Evolutionary conservation across 2,888 invertebrate genomes (phyloP), one percentile per base, ranked within the genome.

Genomic region (Nycteola revayana): DNA sequence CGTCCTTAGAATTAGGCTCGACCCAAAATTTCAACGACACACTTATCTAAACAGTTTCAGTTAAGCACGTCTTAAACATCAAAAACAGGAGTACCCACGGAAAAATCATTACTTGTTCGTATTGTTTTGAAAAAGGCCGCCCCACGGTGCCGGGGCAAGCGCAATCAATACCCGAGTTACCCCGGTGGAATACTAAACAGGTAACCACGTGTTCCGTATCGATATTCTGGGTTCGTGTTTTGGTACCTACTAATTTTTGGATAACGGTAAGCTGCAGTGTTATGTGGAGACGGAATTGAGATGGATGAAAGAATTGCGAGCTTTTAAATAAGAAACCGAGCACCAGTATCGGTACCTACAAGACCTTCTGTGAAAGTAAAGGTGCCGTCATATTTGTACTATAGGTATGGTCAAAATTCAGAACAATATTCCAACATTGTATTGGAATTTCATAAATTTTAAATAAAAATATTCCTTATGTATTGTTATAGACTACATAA

Each of bases 111-210:
- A 57, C 49, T 54, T 50, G 51, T 43, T 40, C 51, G 76, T 79
- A 82, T 84, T 86, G 86, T 85, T 86, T 86, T 84, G 79, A 77
- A 82, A 81, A 80, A 79, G 76, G 75, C 77, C 74, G 72, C 73
- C 74, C 75, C 66, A 59, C 60, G 58, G 66, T 57, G 58, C 63
- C 62, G 45, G 55, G 62, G 60, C 49, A 34, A 65, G 86, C 84
- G 78, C 90, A 91, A 92, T 92, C 91, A 91, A 92, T 92, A 92
- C 91, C 86, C 90, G 90, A 89, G 86, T 87, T 76, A 89, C 90
- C 86, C 81, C 80, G 59, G 58, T 87, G 82, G 91, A 90, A 91
- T 91, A 90, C 91, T 90, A 91, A 91, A 60, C 66, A 71, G 67
- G 68, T 70, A 65, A 36, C 42, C 60, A 64, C 66, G 63, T 61